Conservation (phyloP, 2,113 vertebrate genomes). For the Mixornis gularis region DNA sequence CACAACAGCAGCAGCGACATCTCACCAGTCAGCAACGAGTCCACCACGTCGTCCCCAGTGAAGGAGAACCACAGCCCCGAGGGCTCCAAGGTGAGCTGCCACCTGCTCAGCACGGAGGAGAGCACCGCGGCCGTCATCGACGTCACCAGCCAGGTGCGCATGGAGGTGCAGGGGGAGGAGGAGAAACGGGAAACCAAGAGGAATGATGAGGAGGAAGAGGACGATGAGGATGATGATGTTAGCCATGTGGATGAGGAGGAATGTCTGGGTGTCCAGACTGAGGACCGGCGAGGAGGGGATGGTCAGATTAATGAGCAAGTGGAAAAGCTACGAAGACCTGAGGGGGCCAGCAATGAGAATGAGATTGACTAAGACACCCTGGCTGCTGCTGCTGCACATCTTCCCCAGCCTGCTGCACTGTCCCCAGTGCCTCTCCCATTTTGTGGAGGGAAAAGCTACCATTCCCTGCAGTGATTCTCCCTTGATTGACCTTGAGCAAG, state of each 20-base stretch:
- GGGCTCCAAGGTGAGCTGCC: conserved; percentile 69
- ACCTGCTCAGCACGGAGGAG: conserved; percentile 68
- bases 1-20: conserved; percentile 98
- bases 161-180: conserved; percentile 95
- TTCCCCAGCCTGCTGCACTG: not conserved
- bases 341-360: conserved; percentile 91
- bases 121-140: conserved; percentile 67
- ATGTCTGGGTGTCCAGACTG: conserved; percentile 82
- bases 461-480: conserved; percentile 27
- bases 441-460: not conserved
- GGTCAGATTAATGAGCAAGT: conserved; percentile 97
- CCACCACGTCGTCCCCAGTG: conserved; percentile 79
- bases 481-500: conserved; percentile 3
- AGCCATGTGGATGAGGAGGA: conserved; percentile 79
- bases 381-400: conserved; percentile 7
- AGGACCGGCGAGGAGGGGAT: conserved; percentile 89
- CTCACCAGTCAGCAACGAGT: conserved; percentile 93
- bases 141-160: conserved; percentile 86
- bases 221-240: conserved; percentile 80
- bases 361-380: conserved; percentile 84
- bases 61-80: conserved; percentile 86
- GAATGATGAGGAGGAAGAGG: conserved; percentile 77
- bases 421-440: conserved; percentile 4
- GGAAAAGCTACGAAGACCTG: conserved; percentile 90
- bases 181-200: conserved; percentile 74